phyloP scores from a whole-genome alignment of 2,113 vertebrate species.

The Mesembrinibis cayennensis region DNA sequence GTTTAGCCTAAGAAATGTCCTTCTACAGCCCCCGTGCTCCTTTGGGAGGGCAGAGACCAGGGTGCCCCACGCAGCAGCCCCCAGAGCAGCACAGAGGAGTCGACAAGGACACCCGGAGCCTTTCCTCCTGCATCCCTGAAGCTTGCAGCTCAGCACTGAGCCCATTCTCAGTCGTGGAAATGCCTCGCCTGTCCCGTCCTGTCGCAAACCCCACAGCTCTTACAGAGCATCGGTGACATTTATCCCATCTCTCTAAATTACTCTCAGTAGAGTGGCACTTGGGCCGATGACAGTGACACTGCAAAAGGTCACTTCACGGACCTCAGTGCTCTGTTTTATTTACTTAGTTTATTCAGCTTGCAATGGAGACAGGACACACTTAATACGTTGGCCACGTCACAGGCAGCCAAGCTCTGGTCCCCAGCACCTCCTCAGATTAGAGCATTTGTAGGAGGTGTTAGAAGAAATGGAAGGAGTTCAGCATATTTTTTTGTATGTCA shows the following conservation, averaged over 20 bases:
- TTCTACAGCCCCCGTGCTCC: rapidly evolving
- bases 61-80: neutral
- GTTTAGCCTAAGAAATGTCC: neutral
- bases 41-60: neutral
- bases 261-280: neutral
- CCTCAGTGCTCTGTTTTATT: neutral
- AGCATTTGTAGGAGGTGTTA: neutral
- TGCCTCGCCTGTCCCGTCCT: neutral
- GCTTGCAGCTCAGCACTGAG: neutral
- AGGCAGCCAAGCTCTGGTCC: neutral
- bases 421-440: neutral
- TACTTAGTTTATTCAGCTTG: neutral
- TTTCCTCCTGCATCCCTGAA: neutral
- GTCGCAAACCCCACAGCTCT: neutral
- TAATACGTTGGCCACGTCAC: neutral
- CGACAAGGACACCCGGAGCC: neutral
- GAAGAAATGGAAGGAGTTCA: slow-evolving; percentile 49
- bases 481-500: slow-evolving; percentile 51
- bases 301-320: neutral
- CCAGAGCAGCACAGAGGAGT: neutral
- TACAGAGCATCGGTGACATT: neutral
- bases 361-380: neutral
- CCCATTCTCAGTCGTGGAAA: neutral
- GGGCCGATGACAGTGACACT: neutral
- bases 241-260: neutral